A percentile compares a stretch with the other conserved stretches of the same genome.
phyloP scores from a whole-genome alignment of 2,113 vertebrate species.

The Vanacampus margaritifer region DNA sequence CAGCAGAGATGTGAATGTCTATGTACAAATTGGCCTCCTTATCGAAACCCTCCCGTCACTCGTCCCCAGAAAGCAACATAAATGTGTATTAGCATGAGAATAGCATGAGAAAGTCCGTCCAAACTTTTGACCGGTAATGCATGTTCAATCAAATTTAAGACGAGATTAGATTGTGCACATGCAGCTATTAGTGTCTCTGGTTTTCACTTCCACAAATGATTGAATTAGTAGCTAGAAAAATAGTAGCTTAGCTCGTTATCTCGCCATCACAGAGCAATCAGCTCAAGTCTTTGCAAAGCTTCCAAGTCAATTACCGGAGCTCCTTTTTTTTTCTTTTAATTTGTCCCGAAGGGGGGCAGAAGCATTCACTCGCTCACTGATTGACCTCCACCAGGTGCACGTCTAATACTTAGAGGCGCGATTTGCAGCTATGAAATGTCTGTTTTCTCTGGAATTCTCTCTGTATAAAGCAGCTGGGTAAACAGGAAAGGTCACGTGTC shows the following conservation, averaged over 20 bases:
- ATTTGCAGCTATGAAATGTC: neutral
- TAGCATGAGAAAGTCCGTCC: neutral
- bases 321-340: neutral
- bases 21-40: no score
- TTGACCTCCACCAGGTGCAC: neutral
- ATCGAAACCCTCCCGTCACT: no score
- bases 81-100: neutral
- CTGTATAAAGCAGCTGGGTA: constrained; percentile 1
- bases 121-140: neutral
- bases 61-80: no score
- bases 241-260: constrained; percentile 5
- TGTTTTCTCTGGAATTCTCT: neutral
- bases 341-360: constrained; percentile 6
- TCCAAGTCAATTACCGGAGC: constrained; percentile 2
- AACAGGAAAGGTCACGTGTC: neutral
- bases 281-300: constrained; percentile 1
- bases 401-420: neutral
- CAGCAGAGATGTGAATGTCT: no score
- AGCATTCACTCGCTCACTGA: neutral
- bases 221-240: constrained; percentile 7
- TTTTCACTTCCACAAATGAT: neutral
- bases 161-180: constrained; percentile 6
- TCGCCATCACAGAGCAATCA: constrained; percentile 7
- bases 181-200: neutral
- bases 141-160: neutral